Evolutionary conservation across 2,888 invertebrate species (phyloP), one percentile per base, ranked within the genome.

Genomic region (Osmoderma eremita): DNA sequence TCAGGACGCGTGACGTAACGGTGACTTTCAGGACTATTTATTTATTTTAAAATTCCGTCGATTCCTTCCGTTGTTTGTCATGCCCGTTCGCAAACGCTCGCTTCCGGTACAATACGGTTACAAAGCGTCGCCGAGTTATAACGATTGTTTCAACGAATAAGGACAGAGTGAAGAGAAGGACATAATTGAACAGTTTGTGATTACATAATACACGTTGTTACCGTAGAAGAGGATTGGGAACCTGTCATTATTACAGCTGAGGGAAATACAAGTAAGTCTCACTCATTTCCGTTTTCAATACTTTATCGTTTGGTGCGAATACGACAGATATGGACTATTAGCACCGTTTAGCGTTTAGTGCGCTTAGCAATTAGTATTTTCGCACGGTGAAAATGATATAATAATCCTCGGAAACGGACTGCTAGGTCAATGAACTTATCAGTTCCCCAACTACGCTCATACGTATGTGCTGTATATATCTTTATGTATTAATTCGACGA

Each of bases 401-500:
- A 38, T 53, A 15, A 36, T 17, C 15, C 10, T 13, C 10, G 10
- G 15, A n/a, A 42, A 42, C 17, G 38, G 53, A 24, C 1, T 18
- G 8, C 30, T 30, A 12, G 58, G 58, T 61, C 58, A 61, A 15
- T 61, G 58, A 61, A 45, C 58, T 48, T 53, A 18, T 17, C 18
- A 10, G 38, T 17, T 53, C 53, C 50, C 50, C 24, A 50, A 30
- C 24, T n/a, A n/a, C n/a, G n/a, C n/a, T n/a, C n/a, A n/a, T n/a
- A n/a, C n/a, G n/a, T n/a, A n/a, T n/a, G n/a, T n/a, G n/a, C n/a
- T n/a, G n/a, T 30, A 30, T 30, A 20, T 30, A 45, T 45, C 58
- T 61, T 30, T 30, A 56, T 51, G 12, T 41, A 61, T 45, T 45
- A 45, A 30, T 30, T 61, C 30, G 30, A 30, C 42, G 20, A 30